These are phyloP conservation scores for Atopsyche davidsoni DNA, from an alignment of 1,140 invertebrate species.

Conservation along the genomic window DNA sequence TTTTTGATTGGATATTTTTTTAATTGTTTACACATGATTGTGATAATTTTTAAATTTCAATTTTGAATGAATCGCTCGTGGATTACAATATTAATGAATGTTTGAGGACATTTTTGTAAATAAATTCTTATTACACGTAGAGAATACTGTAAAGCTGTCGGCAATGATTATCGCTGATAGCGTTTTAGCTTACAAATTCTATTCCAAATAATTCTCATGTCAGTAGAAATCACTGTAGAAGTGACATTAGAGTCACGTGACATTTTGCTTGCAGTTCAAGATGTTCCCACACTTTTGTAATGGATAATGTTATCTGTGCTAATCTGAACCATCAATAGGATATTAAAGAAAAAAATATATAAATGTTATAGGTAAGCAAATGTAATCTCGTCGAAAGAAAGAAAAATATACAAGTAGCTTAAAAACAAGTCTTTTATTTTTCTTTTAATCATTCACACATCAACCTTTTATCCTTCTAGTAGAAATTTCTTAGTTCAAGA, in stretches of 20 bases:
- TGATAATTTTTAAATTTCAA: conserved; percentile 3
- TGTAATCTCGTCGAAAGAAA: conserved; percentile 24
- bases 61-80: not conserved
- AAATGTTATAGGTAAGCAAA: conserved; percentile 24
- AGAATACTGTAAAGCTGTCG: conserved; percentile 1
- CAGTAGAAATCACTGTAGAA: not conserved
- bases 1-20: not conserved
- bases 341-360: conserved; percentile 16
- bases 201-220: conserved; percentile 5
- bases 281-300: not conserved
- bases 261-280: conserved; percentile 1
- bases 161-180: too few relatives aligned
- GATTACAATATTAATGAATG: not conserved
- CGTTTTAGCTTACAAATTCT: not conserved
- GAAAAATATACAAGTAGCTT: conserved; percentile 22
- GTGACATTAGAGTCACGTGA: not conserved
- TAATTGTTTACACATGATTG: not conserved
- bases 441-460: too few relatives aligned
- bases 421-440: conserved; percentile 12
- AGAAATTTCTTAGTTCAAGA: too few relatives aligned
- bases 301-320: conserved; percentile 3
- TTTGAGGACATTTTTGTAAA: not conserved
- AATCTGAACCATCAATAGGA: conserved; percentile 11
- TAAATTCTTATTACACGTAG: not conserved
- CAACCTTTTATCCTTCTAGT: too few relatives aligned